These are phyloP conservation scores for Pachypsylla venusta DNA, from an alignment of 1,140 invertebrate genomes.

Conservation along the genomic window DNA sequence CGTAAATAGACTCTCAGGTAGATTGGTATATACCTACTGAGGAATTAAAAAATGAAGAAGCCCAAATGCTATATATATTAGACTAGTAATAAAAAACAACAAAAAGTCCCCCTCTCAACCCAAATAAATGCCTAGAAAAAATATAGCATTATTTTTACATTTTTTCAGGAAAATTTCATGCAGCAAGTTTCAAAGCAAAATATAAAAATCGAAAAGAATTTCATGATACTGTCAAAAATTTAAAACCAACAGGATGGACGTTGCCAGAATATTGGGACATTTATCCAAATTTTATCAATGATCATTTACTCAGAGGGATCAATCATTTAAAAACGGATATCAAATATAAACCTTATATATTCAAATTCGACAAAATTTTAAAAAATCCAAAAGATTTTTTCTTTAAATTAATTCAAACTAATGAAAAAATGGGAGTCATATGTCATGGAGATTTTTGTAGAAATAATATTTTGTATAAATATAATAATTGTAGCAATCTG, in stretches of 20 bases:
- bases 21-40: background rate
- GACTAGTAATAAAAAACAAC: background rate
- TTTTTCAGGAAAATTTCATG: conserved; percentile 25
- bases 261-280: background rate
- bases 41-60: background rate
- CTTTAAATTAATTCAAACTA: background rate
- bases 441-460: conserved; percentile 38
- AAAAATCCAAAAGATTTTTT: background rate
- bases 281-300: background rate
- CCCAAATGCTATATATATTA: background rate
- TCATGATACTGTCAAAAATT: background rate
- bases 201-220: conserved; percentile 16
- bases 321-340: background rate
- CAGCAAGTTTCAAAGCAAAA: conserved; percentile 27
- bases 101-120: background rate
- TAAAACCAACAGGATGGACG: background rate
- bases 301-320: background rate
- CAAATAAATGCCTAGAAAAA: background rate
- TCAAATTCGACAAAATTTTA: background rate
- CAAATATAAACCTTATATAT: background rate
- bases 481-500: too few relatives aligned
- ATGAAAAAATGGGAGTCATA: conserved; percentile 30
- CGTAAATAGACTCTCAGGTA: background rate
- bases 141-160: background rate
- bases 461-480: conserved; percentile 37